Evolutionary conservation across 2,113 vertebrate species (phyloP).

Genomic region (Plectropomus leopardus): DNA sequence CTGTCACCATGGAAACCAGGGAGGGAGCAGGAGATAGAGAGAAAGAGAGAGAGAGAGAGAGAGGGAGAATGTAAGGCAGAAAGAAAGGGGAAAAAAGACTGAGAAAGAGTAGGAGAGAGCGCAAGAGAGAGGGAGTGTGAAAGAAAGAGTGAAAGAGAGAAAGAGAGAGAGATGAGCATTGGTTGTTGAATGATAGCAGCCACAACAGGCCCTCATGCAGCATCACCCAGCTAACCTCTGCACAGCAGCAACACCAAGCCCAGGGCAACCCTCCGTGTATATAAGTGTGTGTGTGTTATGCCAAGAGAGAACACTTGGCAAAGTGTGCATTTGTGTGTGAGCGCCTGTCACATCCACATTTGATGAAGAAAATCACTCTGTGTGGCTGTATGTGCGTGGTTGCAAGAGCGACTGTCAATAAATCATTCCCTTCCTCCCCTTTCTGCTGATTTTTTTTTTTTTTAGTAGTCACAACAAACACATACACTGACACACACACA

Average conservation of each 20-base stretch:
- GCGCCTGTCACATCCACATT: conserved; percentile 20
- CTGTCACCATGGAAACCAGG: conserved; percentile 86
- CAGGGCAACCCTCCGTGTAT: conserved; percentile 13
- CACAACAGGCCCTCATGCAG: conserved; percentile 65
- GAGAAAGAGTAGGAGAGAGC: conserved; percentile 55
- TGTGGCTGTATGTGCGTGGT: conserved; percentile 5
- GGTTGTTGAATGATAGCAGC: conserved; percentile 70
- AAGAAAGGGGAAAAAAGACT: conserved; percentile 56
- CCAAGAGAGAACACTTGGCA: conserved; percentile 16
- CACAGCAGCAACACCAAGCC: conserved; percentile 65
- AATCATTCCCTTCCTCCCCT: conserved; percentile 37
- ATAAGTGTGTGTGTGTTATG: conserved; percentile 10
- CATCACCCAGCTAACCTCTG: conserved; percentile 68
- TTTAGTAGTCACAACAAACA: conserved; percentile 27
- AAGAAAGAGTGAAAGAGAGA: neutral
- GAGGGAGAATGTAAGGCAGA: conserved; percentile 55
- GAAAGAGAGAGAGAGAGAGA: conserved; percentile 37
- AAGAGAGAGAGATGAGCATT: conserved; percentile 46
- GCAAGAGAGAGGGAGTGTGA: neutral
- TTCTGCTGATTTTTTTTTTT: too few relatives aligned
- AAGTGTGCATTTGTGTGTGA: neutral
- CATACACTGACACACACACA: conserved; percentile 15
- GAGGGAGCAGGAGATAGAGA: conserved; percentile 64
- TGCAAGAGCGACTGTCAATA: conserved; percentile 55
- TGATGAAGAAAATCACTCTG: conserved; percentile 45